Conservation (phyloP, 2,113 vertebrate genomes). For the Caretta caretta region DNA sequence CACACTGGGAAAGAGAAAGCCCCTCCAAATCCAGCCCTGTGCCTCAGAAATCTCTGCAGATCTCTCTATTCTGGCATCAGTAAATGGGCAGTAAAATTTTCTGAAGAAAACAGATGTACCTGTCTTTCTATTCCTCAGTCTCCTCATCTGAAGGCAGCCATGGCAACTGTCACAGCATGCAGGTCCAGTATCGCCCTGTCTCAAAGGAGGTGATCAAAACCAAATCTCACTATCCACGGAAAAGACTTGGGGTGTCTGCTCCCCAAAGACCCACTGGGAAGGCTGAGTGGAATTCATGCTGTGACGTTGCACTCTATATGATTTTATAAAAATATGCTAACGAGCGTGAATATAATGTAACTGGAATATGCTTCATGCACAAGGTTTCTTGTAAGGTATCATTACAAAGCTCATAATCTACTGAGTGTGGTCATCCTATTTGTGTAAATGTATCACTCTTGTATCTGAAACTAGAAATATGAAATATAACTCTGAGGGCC, state of each 20-base stretch:
- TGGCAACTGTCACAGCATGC: slow-evolving; percentile 35
- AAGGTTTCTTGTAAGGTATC: too few species aligned
- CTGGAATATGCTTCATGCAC: too few species aligned
- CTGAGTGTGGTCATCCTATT: too few species aligned
- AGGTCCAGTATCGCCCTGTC: not conserved
- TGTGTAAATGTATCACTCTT: too few species aligned
- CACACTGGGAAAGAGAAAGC: not conserved
- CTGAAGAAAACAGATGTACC: slow-evolving; percentile 30
- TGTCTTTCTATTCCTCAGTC: slow-evolving; percentile 20
- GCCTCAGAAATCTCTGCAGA: not conserved
- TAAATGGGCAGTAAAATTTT: slow-evolving; percentile 6
- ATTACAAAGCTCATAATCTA: too few species aligned
- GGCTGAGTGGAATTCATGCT: slow-evolving; percentile 53
- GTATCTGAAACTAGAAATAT: too few species aligned
- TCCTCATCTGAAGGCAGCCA: slow-evolving; percentile 3
- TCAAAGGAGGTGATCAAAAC: slow-evolving; percentile 56
- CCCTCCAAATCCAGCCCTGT: not conserved
- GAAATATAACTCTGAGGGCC: too few species aligned
- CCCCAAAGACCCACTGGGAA: slow-evolving; percentile 47
- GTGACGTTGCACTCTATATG: too few species aligned
- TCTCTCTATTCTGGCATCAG: not conserved
- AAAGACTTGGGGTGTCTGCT: slow-evolving; percentile 48
- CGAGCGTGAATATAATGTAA: too few species aligned
- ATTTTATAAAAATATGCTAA: too few species aligned
- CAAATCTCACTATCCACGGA: slow-evolving; percentile 6